Percentiles rank a stretch among this genome's conserved stretches.
phyloP scores from a whole-genome alignment of 2,888 invertebrate genomes.

The Drosophila koepferae region DNA sequence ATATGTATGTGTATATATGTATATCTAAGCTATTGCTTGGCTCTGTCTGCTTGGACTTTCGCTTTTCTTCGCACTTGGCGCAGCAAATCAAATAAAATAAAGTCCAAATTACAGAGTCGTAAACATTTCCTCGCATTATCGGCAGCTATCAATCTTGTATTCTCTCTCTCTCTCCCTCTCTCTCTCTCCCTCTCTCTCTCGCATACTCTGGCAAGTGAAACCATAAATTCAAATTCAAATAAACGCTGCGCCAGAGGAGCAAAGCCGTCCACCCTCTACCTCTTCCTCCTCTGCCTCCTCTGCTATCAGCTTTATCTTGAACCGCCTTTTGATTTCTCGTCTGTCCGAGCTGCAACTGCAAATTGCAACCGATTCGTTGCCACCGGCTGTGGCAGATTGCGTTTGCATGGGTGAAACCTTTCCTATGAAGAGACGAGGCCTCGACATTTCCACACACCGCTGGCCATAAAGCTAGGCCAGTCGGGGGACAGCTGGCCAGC shows the following conservation, averaged over 20 bases:
- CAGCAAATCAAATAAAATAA: constrained; percentile 76
- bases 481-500: constrained; percentile 1
- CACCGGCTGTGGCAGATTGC: constrained; percentile 52
- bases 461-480: constrained; percentile 30
- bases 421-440: constrained; percentile 42
- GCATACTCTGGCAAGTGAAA: constrained; percentile 69
- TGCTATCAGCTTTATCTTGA: neutral
- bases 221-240: constrained; percentile 79
- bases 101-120: constrained; percentile 78
- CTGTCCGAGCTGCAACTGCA: constrained; percentile 62
- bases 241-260: constrained; percentile 50
- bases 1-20: constrained; percentile 4
- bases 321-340: constrained; percentile 46
- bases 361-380: constrained; percentile 64
- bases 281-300: neutral
- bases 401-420: constrained; percentile 49
- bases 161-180: neutral
- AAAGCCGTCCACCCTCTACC: constrained; percentile 21
- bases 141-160: constrained; percentile 77
- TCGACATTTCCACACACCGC: constrained; percentile 35
- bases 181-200: too few species aligned
- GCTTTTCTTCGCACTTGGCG: constrained; percentile 58
- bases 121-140: constrained; percentile 81
- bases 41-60: constrained; percentile 50
- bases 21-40: neutral